Percentiles rank a stretch among this genome's conserved stretches.
phyloP scores from a whole-genome alignment of 1,140 invertebrate species.

The Pentalonia nigronervosa region DNA sequence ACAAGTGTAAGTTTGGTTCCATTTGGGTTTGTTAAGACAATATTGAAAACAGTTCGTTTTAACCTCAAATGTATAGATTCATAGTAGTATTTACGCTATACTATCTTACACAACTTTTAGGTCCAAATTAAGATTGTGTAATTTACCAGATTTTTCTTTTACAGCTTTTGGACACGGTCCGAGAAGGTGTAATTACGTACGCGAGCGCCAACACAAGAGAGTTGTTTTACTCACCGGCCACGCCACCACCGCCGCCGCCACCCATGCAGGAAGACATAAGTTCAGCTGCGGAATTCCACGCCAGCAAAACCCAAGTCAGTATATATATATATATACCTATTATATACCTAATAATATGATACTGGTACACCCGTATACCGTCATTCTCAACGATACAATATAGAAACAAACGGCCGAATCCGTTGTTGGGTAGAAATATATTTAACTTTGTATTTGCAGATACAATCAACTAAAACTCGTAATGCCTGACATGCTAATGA shows the following conservation, averaged over 20 bases:
- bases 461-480: background rate
- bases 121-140: background rate
- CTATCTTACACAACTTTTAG: background rate
- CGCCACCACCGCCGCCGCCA: background rate
- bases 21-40: background rate
- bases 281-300: conserved; percentile 46
- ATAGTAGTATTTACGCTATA: background rate
- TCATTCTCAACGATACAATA: background rate
- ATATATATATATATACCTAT: background rate
- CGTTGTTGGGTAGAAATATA: background rate
- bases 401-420: background rate
- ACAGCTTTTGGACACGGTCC: conserved; percentile 33
- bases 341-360: too few species aligned
- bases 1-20: background rate
- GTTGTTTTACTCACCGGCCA: conserved; percentile 47
- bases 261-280: conserved; percentile 28
- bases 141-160: background rate
- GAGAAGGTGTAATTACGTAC: conserved; percentile 47
- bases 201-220: conserved; percentile 45
- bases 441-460: background rate
- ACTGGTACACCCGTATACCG: too few species aligned
- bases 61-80: background rate
- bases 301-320: conserved; percentile 42
- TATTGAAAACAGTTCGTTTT: background rate
- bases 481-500: background rate